Base-by-base conservation (phyloP, 2,113 vertebrate species). In the Cairina moschata region DNA sequence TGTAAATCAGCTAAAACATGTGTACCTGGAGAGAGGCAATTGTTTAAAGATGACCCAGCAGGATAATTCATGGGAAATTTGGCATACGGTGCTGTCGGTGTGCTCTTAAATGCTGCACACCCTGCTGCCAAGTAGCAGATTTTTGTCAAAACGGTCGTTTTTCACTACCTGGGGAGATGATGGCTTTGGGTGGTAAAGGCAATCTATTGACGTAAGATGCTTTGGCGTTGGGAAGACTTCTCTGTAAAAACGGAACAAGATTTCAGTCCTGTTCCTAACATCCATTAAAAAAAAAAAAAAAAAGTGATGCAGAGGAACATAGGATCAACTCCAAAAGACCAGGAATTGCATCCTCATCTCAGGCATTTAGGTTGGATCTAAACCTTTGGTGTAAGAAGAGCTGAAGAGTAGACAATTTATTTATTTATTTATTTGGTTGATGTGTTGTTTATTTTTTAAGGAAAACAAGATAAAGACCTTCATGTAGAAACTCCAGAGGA, bases 101-200 rank as follows among this genome's bases (percentile, higher is more conserved):
- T n/a, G 42, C n/a, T 14, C 3, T 44, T 13, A 29, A 28, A 22
- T 17, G 23, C 3, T 17, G 38, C 34, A 9, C 16, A 80, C 32
- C 34, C 16, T 3, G 8, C 15, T 23, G 36, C 48, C 4, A 0
- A 6, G 1, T 0, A 6, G 56, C 32, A 54, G 18, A n/a, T 5
- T 16, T 65, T 68, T 44, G 13, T 38, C 25, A 3, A 60, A 73
- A 29, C 21, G 17, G 2, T 8, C 8, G 18, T 17, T 4, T 36
- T 50, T 62, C 1, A 1, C 54, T 42, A 44, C 25, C 48, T 20
- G 38, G 5, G 28, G 21, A 73, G 12, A 14, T 36, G 1, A 44
- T 28, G 16, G 8, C 0, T 83, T 86, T 52, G 13, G 11, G 46
- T 55, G 63, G 28, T 22, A 73, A 80, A 67, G n/a, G 10, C 38